Conservation (phyloP, 1,140 invertebrate species). For the Pteromalus puparum region DNA sequence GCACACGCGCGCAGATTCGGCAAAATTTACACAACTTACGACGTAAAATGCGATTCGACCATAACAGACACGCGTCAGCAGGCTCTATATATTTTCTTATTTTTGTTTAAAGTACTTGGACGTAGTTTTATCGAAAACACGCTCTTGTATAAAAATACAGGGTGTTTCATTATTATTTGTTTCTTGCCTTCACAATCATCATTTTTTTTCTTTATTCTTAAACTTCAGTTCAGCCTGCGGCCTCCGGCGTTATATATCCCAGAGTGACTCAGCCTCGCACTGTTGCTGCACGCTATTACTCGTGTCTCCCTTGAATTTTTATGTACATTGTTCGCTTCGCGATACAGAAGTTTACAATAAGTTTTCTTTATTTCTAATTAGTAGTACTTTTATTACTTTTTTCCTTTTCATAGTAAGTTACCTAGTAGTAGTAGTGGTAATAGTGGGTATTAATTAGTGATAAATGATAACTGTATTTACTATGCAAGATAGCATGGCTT, state of each 20-base stretch:
- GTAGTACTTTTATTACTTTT: slow-evolving; percentile 38
- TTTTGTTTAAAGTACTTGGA: slow-evolving; percentile 52
- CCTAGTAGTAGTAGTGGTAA: slow-evolving; percentile 26
- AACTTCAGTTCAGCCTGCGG: slow-evolving; percentile 32
- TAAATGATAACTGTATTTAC: slow-evolving; percentile 45
- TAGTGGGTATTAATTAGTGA: slow-evolving; percentile 39
- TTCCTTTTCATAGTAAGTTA: slow-evolving; percentile 21
- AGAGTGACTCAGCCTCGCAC: slow-evolving; percentile 31
- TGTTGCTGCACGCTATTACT: slow-evolving; percentile 36
- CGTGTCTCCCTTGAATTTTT: slow-evolving; percentile 23
- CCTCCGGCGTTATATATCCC: slow-evolving; percentile 32
- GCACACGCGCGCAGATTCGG: slow-evolving; percentile 47
- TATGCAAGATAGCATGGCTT: slow-evolving; percentile 36
- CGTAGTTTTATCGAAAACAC: slow-evolving; percentile 54
- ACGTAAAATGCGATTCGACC: slow-evolving; percentile 47
- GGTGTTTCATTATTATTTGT: slow-evolving; percentile 53
- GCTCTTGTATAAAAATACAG: slow-evolving; percentile 54
- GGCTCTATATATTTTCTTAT: slow-evolving; percentile 24
- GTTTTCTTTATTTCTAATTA: slow-evolving; percentile 8
- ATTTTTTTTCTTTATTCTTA: slow-evolving; percentile 30
- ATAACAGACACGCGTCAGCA: slow-evolving; percentile 49
- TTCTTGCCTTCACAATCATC: slow-evolving; percentile 21
- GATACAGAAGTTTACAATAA: slow-evolving; percentile 45
- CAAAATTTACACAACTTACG: slow-evolving; percentile 51
- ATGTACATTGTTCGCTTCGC: slow-evolving; percentile 53